These are phyloP conservation scores for Isaurus tuberculatus DNA, from an alignment of 92 coral and sea anemone genomes.

Conservation along the genomic window DNA sequence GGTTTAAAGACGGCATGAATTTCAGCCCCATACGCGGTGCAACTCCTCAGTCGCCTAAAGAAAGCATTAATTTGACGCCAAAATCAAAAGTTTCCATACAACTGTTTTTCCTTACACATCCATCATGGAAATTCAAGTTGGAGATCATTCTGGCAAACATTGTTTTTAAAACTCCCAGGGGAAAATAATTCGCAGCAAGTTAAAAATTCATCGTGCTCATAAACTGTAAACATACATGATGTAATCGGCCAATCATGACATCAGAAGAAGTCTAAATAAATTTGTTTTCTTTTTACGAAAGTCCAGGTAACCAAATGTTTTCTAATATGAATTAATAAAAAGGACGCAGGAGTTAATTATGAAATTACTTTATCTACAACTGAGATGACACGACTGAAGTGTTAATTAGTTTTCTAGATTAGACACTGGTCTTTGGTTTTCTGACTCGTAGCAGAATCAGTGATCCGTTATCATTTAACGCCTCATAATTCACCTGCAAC, in stretches of 20 bases:
- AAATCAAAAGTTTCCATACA: slow-evolving; percentile 23
- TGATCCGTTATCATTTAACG: slow-evolving; percentile 12
- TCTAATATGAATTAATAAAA: background rate
- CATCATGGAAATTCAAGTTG: background rate
- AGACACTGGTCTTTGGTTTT: background rate
- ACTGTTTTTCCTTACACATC: slow-evolving; percentile 13
- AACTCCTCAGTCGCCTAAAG: background rate
- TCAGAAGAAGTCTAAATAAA: slow-evolving; percentile 29
- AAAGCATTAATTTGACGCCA: background rate
- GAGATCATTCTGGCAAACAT: slow-evolving; percentile 20
- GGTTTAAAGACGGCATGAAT: slow-evolving; percentile 27
- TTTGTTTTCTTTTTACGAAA: slow-evolving; percentile 3
- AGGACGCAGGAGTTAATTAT: background rate
- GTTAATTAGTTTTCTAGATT: background rate
- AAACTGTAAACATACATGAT: slow-evolving; percentile 80
- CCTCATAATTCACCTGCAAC: slow-evolving; percentile 35
- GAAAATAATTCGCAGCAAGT: slow-evolving; percentile 33
- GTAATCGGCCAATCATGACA: slow-evolving; percentile 82
- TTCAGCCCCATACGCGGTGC: slow-evolving; percentile 20
- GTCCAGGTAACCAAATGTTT: background rate
- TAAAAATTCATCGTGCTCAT: slow-evolving; percentile 84
- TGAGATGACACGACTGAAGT: background rate
- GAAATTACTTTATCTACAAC: background rate
- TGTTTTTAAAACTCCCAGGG: slow-evolving; percentile 4
- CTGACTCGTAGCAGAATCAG: background rate